Base-by-base conservation (phyloP, 92 coral and sea anemone species). In the Pocillopora meandrina region DNA sequence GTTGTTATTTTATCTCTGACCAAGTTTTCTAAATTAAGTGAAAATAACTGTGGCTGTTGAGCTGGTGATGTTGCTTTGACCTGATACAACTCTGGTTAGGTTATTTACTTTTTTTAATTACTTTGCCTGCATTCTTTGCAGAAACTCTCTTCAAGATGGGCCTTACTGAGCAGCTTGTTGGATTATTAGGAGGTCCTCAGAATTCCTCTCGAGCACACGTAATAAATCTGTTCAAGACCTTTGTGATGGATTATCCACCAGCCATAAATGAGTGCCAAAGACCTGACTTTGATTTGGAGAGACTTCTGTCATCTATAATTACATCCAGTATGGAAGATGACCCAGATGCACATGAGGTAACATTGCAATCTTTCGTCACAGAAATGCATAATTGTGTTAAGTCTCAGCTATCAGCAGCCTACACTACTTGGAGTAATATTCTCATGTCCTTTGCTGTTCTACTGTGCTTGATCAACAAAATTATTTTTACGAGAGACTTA, bases 131-230 rank as follows among this genome's bases (percentile, higher is more conserved):
- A 0, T 74, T 26, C 65, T 72, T 18, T 10, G 52, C 71, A 95
- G 98, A 88, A 23, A 89, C 87, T 12, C 90, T 96, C 34, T 76
- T 92, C 78, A 89, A 92, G 59, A 96, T 96, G 98, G 98, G 98
- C 12, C 85, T 94, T 83, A 90, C 94, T 17, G 96, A 94, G 79
- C 95, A 90, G 82, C 56, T 96, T 56, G 91, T 86, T 70, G 71
- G 85, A 15, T 63, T 94, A 5, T 82, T 96, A 11, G 96, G 86
- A 15, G 86, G 81, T 42, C 87, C 93, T 56, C 94, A 91, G 49
- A 91, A 92, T 68, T 61, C 76, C 2, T 91, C 92, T 36, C 92
- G 91, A 66, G 98, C 92, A 68, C 93, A 90, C 52, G 91, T 91
- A 12, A 78, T 88, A 17, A 78, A 71, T 56, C 90, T 93, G 9